These are phyloP conservation scores for Lepus timidus DNA, from an alignment of 2,113 vertebrate species.

Conservation along the genomic window DNA sequence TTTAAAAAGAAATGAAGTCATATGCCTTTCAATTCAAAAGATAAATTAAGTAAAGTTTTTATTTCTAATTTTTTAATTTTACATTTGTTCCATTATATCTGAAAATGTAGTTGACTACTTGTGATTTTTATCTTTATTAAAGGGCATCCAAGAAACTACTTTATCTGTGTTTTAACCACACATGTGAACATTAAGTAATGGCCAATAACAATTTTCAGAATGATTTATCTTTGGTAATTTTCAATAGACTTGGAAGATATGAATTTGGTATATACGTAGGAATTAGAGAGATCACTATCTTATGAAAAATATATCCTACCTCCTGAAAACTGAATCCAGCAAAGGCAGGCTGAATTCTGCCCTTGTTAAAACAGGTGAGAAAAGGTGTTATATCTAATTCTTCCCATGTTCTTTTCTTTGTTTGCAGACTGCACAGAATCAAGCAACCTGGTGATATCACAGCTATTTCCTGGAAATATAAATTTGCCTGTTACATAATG, in stretches of 20 bases:
- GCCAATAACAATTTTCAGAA: conserved; percentile 50
- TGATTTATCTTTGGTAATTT: conserved; percentile 23
- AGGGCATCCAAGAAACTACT: neutral
- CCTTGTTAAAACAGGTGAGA: conserved; percentile 17
- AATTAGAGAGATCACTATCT: conserved; percentile 65
- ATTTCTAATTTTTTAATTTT: no score
- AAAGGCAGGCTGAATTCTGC: neutral
- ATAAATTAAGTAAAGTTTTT: neutral
- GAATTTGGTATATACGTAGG: conserved; percentile 58
- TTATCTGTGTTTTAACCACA: conserved; percentile 45
- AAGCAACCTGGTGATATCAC: conserved; percentile 4
- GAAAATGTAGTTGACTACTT: neutral
- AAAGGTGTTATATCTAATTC: neutral
- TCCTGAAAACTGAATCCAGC: conserved; percentile 52
- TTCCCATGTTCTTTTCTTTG: neutral
- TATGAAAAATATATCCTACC: conserved; percentile 78
- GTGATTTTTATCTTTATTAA: conserved; percentile 19
- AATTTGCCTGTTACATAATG: conserved; percentile 11
- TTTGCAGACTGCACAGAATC: conserved; percentile 20
- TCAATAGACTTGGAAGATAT: conserved; percentile 53
- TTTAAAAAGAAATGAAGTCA: neutral
- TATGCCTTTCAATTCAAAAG: neutral
- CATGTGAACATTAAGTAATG: neutral
- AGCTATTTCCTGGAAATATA: conserved; percentile 37
- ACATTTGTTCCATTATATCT: neutral